Percentiles rank a stretch among this genome's conserved stretches.
Conservation (phyloP, 2,113 vertebrate genomes). For the Callopanchax toddi region DNA sequence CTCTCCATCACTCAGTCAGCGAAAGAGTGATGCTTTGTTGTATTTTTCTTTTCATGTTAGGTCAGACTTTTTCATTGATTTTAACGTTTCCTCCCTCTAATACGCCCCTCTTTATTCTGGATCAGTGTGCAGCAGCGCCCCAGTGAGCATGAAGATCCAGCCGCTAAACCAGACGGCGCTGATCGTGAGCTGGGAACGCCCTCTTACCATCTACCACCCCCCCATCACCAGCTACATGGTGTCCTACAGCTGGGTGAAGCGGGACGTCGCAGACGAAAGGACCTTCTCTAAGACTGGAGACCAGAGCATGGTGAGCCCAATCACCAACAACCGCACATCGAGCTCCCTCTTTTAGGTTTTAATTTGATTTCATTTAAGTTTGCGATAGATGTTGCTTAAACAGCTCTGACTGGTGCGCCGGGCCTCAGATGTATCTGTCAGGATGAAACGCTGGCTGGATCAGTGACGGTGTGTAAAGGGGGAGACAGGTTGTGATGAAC, state of each 20-base stretch:
- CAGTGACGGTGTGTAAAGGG: slow-evolving; percentile 40
- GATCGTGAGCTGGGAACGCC: slow-evolving; percentile 93
- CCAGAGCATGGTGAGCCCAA: slow-evolving; percentile 89
- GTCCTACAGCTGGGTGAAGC: slow-evolving; percentile 98
- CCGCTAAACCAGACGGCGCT: slow-evolving; percentile 90
- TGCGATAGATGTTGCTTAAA: slow-evolving; percentile 9
- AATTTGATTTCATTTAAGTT: neutral
- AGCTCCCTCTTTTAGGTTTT: neutral
- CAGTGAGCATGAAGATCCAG: slow-evolving; percentile 94
- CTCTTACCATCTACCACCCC: slow-evolving; percentile 91
- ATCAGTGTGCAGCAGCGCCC: slow-evolving; percentile 94
- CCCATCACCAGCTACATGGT: slow-evolving; percentile 96
- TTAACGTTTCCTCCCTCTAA: slow-evolving; percentile 1
- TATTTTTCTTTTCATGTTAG: neutral
- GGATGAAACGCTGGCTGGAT: slow-evolving; percentile 50
- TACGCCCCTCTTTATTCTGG: neutral
- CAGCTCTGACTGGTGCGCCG: slow-evolving; percentile 29
- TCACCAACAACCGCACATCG: neutral
- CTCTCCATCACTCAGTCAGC: neutral
- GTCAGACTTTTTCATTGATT: neutral
- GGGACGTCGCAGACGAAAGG: slow-evolving; percentile 92
- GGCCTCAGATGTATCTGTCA: slow-evolving; percentile 36
- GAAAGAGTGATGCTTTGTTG: neutral
- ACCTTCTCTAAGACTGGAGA: slow-evolving; percentile 95
- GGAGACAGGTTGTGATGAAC: slow-evolving; percentile 65